Evolutionary conservation across 2,888 invertebrate genomes (phyloP).

Genomic region (Lamellibrachia satsuma): DNA sequence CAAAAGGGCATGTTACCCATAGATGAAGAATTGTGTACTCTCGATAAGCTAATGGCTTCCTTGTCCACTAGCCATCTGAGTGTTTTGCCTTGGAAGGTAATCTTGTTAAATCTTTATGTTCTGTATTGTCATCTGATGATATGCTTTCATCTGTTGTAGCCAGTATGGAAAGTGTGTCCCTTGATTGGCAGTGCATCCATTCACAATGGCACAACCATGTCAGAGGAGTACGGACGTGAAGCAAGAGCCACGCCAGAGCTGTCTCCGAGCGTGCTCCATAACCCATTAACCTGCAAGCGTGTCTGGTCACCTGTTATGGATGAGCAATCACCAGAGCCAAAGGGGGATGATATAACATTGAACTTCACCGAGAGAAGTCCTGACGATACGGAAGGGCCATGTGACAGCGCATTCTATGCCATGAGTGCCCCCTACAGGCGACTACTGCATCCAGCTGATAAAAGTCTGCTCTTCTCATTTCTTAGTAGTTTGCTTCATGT

Average conservation of each 20-base stretch:
- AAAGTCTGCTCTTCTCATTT: slow-evolving; percentile 57
- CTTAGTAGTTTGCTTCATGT: slow-evolving; percentile 56
- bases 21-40: too few relatives aligned
- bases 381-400: background rate
- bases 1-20: too few relatives aligned
- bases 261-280: background rate
- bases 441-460: slow-evolving; percentile 65
- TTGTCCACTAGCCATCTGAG: too few relatives aligned
- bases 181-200: background rate
- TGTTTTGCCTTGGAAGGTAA: too few relatives aligned
- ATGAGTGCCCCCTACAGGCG: slow-evolving; percentile 62
- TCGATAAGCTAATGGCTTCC: too few relatives aligned
- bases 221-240: background rate
- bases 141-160: background rate
- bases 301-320: background rate
- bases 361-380: background rate
- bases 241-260: background rate
- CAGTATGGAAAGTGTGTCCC: background rate
- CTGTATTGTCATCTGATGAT: background rate
- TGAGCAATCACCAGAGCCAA: background rate
- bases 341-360: slow-evolving; percentile 10
- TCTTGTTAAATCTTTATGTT: background rate
- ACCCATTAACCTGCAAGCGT: background rate
- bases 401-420: background rate
- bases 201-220: background rate